Evolutionary conservation across 2,113 vertebrate species (phyloP).

Genomic region (Axis porcinus): DNA sequence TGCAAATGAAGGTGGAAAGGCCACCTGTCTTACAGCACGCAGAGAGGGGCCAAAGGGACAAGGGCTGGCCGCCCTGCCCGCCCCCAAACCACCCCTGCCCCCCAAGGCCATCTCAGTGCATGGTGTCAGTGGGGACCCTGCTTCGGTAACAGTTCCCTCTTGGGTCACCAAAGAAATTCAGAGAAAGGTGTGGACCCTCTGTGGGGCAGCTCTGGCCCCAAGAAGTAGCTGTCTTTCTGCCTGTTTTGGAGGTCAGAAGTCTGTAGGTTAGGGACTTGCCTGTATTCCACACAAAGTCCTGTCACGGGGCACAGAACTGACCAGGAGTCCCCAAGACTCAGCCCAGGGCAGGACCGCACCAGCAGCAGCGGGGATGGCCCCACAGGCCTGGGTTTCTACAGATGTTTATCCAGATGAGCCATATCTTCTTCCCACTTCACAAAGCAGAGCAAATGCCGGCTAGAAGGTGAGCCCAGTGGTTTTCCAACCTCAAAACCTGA

Average conservation of each 20-base stretch:
- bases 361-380: rapidly evolving
- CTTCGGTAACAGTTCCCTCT: background rate
- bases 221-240: background rate
- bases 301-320: background rate
- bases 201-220: background rate
- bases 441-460: background rate
- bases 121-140: no score
- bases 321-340: background rate
- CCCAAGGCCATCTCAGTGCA: no score
- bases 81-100: rapidly evolving
- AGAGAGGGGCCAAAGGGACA: no score
- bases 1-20: background rate
- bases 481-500: background rate
- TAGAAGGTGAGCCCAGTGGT: background rate
- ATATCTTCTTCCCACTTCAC: background rate
- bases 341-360: rapidly evolving
- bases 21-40: no score
- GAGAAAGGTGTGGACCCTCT: background rate
- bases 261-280: rapidly evolving
- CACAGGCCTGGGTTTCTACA: background rate
- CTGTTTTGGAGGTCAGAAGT: background rate
- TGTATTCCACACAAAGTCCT: background rate
- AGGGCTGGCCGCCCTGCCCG: rapidly evolving
- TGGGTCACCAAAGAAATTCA: background rate
- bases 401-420: background rate